Evolutionary conservation across 2,888 invertebrate genomes (phyloP), one percentile per base, ranked within the genome.

Genomic region (Boloria euphrosyne): DNA sequence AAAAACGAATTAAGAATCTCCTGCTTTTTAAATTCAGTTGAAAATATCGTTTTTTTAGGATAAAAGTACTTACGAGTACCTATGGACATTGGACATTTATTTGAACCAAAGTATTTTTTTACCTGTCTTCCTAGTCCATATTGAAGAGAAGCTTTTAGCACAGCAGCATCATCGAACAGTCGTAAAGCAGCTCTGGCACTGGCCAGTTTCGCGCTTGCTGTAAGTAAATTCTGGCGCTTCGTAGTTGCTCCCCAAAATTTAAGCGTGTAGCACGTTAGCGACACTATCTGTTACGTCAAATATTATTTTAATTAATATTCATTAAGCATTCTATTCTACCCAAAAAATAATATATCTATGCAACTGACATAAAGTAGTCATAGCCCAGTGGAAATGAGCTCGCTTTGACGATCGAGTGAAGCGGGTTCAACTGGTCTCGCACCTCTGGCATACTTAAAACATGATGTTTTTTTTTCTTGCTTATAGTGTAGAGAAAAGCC

Each of bases 131-230:
- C 97, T 68, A 95, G 87, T 44, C 96, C 96, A 85, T 97, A 97
- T 58, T 93, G 93, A n/a, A 95, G 72, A 4, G 94, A 93, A 71
- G 93, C 93, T 77, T 95, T 94, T 61, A 97, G 81, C 88, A 95
- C 95, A 0, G 97, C 95, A 61, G 97, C 93, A 78, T 97, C 97
- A 84, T 97, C 97, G 74, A 97, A 94, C 50, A 98, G 92, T 10
- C 98, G 93, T 69, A 97, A 80, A 1, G 96, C 94, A 2, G 96
- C 95, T 75, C 98, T 93, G 7, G 96, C 95, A 46, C 93, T 93
- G 5, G 96, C 96, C 77, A 97, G 93, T 73, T 95, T 93, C 18
- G 94, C 95, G 80, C 96, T 95, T 49, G 94, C 93, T 6, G 94
- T 88, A 74, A 94, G 70, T 49, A 93, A 82, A 0, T 92, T 87